These are phyloP conservation scores for Drosophila merina DNA, from an alignment of 2,888 invertebrate species.

Conservation along the genomic window DNA sequence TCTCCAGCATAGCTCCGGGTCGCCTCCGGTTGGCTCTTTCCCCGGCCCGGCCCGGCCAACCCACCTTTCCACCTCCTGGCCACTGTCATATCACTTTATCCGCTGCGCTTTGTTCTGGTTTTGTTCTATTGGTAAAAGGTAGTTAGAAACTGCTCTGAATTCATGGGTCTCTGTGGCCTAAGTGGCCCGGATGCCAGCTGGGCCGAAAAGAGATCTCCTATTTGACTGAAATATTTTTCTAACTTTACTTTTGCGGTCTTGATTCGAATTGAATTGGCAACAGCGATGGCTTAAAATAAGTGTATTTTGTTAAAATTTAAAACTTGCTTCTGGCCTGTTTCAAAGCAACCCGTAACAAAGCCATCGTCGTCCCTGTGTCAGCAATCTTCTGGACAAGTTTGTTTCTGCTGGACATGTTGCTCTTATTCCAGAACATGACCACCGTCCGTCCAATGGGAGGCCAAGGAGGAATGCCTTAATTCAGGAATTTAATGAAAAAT, in stretches of 20 bases:
- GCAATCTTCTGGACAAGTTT: constrained; percentile 58
- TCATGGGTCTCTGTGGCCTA: constrained; percentile 62
- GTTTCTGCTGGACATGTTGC: constrained; percentile 40
- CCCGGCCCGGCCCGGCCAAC: constrained; percentile 20
- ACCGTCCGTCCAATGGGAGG: constrained; percentile 60
- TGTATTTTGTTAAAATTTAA: background rate
- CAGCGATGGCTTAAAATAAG: background rate
- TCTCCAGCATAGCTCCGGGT: constrained; percentile 59
- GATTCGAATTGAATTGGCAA: background rate
- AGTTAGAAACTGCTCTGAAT: constrained; percentile 78
- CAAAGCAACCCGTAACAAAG: constrained; percentile 33
- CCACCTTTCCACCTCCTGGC: constrained; percentile 1
- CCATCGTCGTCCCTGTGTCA: constrained; percentile 68
- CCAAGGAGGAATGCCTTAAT: constrained; percentile 73
- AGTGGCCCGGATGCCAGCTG: constrained; percentile 43
- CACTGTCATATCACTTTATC: constrained; percentile 50
- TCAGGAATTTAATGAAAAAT: constrained; percentile 81
- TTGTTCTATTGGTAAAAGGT: constrained; percentile 71
- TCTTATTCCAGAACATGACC: constrained; percentile 73
- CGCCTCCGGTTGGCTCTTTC: constrained; percentile 55
- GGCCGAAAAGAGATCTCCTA: background rate
- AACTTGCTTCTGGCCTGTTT: constrained; percentile 30
- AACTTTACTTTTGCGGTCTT: background rate
- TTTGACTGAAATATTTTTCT: background rate
- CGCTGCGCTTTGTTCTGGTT: constrained; percentile 52